phyloP scores from a whole-genome alignment of 2,797 vertebrate genomes.

The Oreochromis grahami region DNA sequence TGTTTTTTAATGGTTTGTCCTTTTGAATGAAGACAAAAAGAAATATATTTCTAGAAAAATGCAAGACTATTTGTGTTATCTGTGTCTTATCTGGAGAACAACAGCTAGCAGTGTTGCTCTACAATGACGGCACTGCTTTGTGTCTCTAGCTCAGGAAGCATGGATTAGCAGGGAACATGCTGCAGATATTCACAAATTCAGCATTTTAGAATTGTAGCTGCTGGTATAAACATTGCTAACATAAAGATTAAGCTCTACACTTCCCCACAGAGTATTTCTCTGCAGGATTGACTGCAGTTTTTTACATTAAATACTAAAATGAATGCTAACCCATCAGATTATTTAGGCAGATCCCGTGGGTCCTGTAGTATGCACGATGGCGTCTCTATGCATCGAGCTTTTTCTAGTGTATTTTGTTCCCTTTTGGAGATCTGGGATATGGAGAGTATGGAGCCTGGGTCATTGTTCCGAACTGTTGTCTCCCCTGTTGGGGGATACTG shows the following conservation, averaged over 20 bases:
- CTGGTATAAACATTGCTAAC: neutral
- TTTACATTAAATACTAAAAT: neutral
- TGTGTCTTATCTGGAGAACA: neutral
- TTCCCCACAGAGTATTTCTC: neutral
- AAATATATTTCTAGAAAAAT: neutral
- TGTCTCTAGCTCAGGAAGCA: neutral
- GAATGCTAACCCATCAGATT: neutral
- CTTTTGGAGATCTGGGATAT: neutral
- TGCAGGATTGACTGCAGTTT: neutral
- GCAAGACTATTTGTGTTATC: neutral
- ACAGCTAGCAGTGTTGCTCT: neutral
- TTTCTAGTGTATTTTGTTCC: neutral
- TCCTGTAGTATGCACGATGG: neutral
- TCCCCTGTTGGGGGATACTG: neutral
- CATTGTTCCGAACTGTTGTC: neutral
- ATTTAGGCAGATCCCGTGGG: neutral
- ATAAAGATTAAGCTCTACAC: neutral
- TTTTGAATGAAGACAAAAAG: neutral
- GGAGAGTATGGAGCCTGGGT: neutral
- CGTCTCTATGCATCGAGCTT: neutral
- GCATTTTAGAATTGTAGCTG: neutral
- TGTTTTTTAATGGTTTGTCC: neutral
- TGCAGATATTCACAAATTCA: neutral
- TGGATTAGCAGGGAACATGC: neutral
- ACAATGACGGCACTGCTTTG: neutral